phyloP scores from a whole-genome alignment of 2,797 vertebrate species.

The Taenioides sp. region DNA sequence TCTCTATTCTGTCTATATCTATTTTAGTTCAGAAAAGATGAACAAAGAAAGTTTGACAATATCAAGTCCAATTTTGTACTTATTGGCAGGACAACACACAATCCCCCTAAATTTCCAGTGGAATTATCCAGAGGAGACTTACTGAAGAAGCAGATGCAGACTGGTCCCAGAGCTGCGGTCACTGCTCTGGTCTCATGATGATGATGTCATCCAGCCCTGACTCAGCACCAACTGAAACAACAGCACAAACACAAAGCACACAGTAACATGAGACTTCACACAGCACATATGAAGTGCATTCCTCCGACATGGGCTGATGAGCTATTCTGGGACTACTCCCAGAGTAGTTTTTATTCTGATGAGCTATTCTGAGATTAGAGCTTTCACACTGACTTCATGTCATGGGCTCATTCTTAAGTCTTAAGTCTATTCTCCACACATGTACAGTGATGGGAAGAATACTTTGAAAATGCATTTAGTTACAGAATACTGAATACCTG shows the following conservation, averaged over 20 bases:
- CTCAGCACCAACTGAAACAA: constrained; percentile 46
- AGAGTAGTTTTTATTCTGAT: no score
- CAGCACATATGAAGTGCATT: neutral
- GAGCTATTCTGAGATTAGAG: neutral
- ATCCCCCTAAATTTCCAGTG: neutral
- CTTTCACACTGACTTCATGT: neutral
- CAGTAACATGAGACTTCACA: neutral
- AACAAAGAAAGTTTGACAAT: neutral
- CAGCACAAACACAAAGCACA: constrained; percentile 37
- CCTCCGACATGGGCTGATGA: neutral
- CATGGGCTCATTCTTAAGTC: no score
- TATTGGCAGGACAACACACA: constrained; percentile 24
- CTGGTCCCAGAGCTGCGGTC: neutral
- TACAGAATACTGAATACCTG: no score
- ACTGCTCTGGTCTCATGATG: constrained; percentile 29
- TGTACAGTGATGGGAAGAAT: no score
- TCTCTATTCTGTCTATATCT: no score
- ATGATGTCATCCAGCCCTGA: constrained; percentile 48
- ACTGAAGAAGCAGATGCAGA: constrained; percentile 35
- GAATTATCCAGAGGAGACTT: neutral
- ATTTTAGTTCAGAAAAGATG: no score
- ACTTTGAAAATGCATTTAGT: no score
- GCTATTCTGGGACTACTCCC: neutral
- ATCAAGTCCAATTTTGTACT: constrained; percentile 21
- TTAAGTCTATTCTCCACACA: no score